Evolutionary conservation across 2,797 vertebrate species (phyloP), one percentile per base, ranked within the genome.

Genomic region (Morus bassanus): DNA sequence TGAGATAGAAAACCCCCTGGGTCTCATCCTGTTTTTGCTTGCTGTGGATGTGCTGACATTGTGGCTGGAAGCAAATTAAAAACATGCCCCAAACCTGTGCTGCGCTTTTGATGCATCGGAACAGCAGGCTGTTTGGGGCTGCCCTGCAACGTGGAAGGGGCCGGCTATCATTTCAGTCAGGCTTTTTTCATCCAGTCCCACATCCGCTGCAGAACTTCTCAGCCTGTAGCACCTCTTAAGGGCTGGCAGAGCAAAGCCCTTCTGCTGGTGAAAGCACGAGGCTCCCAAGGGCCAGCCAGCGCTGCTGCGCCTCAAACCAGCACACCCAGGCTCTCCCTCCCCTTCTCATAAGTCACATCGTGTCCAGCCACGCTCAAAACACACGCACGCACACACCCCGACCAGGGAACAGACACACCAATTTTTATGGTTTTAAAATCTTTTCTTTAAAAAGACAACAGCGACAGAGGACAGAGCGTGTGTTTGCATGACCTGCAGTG

Each of bases 401-500:
- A 23, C 11, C 43, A n/a, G 11, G 18, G 23, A 16, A 23, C 39
- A 15, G 15, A 57, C 35, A 31, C 37, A 18, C 2, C 0, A 11
- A 11, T 18, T 69, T 89, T 54, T 82, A 13, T 85, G 6, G 24
- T 54, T 78, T 51, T 78, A 30, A 56, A 18, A 0, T 18, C 2
- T 72, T 60, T 46, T 65, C 31, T 67, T 85, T 23, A 28, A 56
- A 43, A 48, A 77, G 3, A 5, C 12, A 2, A 4, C 8, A 7
- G 68, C 0, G 2, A 45, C 61, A n/a, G 88, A n/a, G 80, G 59
- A 46, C 13, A 13, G 37, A 5, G 45, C 0, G 4, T 0, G 4
- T 0, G 7, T 31, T 16, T 35, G 23, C 37, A 46, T 0, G 1
- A 19, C 3, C 1, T 0, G 33, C 60, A 60, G 48, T 0, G 0